Conservation (phyloP, 2,797 vertebrate species). For the Sebastes matsubarae region DNA sequence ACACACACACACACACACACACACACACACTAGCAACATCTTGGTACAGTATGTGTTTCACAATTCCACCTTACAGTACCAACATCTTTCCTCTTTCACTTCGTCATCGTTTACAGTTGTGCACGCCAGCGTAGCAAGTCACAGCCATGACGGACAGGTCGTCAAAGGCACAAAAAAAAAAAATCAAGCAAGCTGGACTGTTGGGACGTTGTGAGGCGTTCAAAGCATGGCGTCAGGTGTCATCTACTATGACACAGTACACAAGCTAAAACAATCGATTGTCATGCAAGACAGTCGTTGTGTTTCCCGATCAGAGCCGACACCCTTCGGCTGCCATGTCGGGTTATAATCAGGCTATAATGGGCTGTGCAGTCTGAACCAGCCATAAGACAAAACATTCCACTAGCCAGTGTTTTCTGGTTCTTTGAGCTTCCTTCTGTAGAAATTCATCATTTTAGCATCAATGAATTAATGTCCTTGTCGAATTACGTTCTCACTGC, state of each 20-base stretch:
- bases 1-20: background rate
- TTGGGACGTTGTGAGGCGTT: fast-evolving
- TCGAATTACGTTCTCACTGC: background rate
- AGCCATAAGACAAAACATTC: fast-evolving
- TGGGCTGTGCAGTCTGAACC: no score
- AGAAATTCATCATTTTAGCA: background rate
- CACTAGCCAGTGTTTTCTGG: no score
- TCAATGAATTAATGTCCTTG: fast-evolving
- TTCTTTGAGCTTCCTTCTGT: background rate
- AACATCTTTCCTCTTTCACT: fast-evolving
- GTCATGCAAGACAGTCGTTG: no score
- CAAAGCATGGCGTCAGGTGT: fast-evolving
- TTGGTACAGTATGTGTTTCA: no score
- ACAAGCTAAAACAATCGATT: no score
- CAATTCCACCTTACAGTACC: no score
- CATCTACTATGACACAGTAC: fast-evolving
- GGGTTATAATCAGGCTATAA: no score
- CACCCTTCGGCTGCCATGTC: fast-evolving
- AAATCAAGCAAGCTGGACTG: fast-evolving
- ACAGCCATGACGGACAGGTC: fast-evolving
- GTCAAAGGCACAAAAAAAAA: no score
- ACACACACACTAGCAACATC: background rate
- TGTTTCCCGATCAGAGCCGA: fast-evolving
- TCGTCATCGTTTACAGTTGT: fast-evolving
- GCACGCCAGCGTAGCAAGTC: fast-evolving